Conservation (phyloP, 2,113 vertebrate species). For the Danio rerio region GRCz12tu NC_133177.1:36584001-36584500, state of each 20-base stretch:
- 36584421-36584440: not conserved
- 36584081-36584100: not conserved
- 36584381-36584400: not conserved
- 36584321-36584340: not conserved
- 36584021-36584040: not conserved
- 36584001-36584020: no score
- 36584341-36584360: not conserved
- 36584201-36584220: conserved; percentile 14
- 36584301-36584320: conserved; percentile 29
- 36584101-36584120: not conserved
- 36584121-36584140: not conserved
- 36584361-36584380: not conserved
- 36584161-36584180: not conserved
- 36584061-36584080: not conserved
- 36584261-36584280: not conserved
- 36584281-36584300: conserved; percentile 16
- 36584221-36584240: conserved; percentile 3
- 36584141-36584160: not conserved
- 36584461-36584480: conserved; percentile 25
- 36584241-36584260: conserved; percentile 30
- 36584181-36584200: conserved; percentile 25
- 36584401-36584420: not conserved
- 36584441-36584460: not conserved
- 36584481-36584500: conserved; percentile 16
- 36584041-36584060: not conserved